phyloP scores from a whole-genome alignment of 2,113 vertebrate species.

The Helogale parvula region DNA sequence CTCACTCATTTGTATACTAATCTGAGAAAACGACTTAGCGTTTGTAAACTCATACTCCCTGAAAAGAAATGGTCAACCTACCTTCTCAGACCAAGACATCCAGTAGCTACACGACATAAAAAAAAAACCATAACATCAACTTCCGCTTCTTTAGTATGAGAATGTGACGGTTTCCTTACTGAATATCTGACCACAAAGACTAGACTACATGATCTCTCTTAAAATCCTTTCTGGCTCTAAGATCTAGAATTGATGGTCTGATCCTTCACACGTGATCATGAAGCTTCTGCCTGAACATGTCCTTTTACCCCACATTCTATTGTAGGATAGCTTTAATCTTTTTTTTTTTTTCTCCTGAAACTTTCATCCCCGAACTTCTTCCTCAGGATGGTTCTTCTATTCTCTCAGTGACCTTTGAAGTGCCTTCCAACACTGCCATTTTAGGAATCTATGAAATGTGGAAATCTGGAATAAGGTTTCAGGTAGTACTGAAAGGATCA shows the following conservation, averaged over 20 bases:
- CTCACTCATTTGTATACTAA: not conserved
- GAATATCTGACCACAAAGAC: not conserved
- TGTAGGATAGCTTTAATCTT: not conserved
- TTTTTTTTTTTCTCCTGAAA: not conserved
- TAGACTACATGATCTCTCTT: conserved; percentile 19
- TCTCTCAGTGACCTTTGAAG: conserved; percentile 31
- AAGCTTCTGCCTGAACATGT: not conserved
- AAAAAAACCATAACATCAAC: conserved; percentile 4
- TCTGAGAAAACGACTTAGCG: not conserved
- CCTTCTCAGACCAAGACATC: not conserved
- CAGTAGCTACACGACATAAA: not conserved
- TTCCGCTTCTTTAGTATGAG: not conserved
- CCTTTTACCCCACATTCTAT: conserved; percentile 48
- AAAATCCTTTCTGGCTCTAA: conserved; percentile 36
- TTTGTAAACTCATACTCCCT: not conserved
- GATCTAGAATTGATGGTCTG: conserved; percentile 17
- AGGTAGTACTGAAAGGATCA: not conserved
- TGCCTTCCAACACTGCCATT: not conserved
- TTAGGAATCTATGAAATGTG: not conserved
- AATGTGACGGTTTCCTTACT: not conserved
- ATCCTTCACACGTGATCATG: not conserved
- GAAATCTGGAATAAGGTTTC: not conserved
- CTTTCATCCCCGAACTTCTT: conserved; percentile 9
- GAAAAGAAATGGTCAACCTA: not conserved
- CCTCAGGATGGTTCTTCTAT: not conserved